Percentiles rank a stretch among this genome's conserved stretches.
phyloP scores from a whole-genome alignment of 1,140 invertebrate genomes.

The Zophobas morio region DNA sequence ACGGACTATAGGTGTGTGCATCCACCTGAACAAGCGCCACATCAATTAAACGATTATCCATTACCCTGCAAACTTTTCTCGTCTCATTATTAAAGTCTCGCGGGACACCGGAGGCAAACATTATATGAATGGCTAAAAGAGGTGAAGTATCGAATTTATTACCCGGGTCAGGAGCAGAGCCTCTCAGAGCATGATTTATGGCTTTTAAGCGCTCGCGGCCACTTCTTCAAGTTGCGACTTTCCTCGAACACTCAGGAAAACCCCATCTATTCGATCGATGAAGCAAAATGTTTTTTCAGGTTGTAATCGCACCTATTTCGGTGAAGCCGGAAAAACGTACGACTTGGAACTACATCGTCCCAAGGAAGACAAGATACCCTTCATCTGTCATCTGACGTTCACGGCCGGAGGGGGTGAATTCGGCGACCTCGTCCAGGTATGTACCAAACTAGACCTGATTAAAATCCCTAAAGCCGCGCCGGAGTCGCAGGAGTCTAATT shows the following conservation, averaged over 20 bases:
- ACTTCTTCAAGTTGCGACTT: background rate
- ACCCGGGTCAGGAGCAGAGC: no score
- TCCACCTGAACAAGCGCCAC: no score
- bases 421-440: conserved; percentile 89
- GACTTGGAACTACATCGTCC: conserved; percentile 85
- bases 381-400: conserved; percentile 88
- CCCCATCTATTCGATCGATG: conserved; percentile 9
- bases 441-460: background rate
- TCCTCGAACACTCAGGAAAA: background rate
- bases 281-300: conserved; percentile 72
- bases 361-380: conserved; percentile 85
- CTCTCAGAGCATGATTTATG: background rate
- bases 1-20: no score
- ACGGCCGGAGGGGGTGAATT: conserved; percentile 86
- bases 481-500: background rate
- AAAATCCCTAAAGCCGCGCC: background rate
- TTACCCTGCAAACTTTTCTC: no score
- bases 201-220: conserved; percentile 7
- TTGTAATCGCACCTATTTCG: conserved; percentile 90
- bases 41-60: no score
- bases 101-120: no score
- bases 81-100: no score
- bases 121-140: no score
- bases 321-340: conserved; percentile 87
- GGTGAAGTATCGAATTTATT: no score